A percentile compares a stretch with the other conserved stretches of the same genome.
These are phyloP conservation scores for Incurvaria masculella DNA, from an alignment of 2,888 invertebrate species.

Conservation along the genomic window DNA sequence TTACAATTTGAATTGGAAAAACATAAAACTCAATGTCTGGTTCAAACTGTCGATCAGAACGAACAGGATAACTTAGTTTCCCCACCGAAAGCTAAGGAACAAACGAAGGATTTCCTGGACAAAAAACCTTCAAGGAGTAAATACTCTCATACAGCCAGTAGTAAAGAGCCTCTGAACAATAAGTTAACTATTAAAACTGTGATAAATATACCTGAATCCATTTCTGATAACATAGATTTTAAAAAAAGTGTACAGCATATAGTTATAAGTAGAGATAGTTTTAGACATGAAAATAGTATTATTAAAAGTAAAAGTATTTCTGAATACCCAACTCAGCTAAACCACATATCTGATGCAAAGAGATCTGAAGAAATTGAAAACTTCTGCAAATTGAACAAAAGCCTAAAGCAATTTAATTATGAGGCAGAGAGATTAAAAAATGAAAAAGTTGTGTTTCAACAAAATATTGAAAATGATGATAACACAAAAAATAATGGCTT, in stretches of 20 bases:
- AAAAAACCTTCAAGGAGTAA: not conserved
- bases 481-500: too few relatives aligned
- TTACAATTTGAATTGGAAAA: constrained; percentile 41
- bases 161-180: constrained; percentile 21
- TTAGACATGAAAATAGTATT: constrained; percentile 25
- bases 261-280: constrained; percentile 41
- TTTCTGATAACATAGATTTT: constrained; percentile 35
- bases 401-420: constrained; percentile 38
- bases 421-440: constrained; percentile 17
- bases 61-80: constrained; percentile 26
- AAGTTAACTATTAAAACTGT: constrained; percentile 32
- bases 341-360: not conserved
- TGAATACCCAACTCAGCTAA: constrained; percentile 19
- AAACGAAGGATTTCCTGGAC: not conserved
- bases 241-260: constrained; percentile 35
- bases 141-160: not conserved
- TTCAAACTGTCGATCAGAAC: constrained; percentile 35
- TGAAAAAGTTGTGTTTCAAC: too few relatives aligned
- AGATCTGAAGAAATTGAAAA: constrained; percentile 53
- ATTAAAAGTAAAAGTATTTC: constrained; percentile 23
- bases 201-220: constrained; percentile 40
- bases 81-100: not conserved
- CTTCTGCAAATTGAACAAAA: constrained; percentile 53
- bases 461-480: too few relatives aligned
- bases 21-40: constrained; percentile 34